A percentile compares a stretch with the other conserved stretches of the same genome.
phyloP scores from a whole-genome alignment of 2,888 invertebrate genomes.

The Tipula lateralis region DNA sequence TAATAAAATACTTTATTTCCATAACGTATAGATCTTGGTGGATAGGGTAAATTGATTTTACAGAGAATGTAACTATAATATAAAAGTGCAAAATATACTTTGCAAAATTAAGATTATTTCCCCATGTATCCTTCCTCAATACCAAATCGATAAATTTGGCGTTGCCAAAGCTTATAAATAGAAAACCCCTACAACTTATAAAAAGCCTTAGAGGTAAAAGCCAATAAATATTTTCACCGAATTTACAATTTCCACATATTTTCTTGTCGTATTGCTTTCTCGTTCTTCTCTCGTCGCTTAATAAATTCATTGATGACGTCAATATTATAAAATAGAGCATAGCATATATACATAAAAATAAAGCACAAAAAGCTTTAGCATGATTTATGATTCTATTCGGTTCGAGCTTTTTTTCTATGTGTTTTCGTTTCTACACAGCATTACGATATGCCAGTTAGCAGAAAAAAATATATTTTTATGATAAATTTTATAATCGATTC shows the following conservation, averaged over 20 bases:
- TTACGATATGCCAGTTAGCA: slow-evolving; percentile 19
- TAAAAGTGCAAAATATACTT: no score
- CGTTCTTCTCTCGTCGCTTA: not conserved
- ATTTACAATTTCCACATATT: not conserved
- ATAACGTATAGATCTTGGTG: no score
- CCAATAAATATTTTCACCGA: slow-evolving; percentile 11
- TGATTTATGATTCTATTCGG: not conserved
- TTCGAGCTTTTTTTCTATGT: not conserved
- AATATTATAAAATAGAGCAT: slow-evolving; percentile 19
- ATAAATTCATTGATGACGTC: slow-evolving; percentile 24
- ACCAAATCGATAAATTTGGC: not conserved
- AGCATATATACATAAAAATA: slow-evolving; percentile 13
- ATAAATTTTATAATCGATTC: not conserved
- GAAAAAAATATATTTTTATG: not conserved
- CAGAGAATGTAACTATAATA: no score
- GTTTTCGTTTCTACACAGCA: not conserved
- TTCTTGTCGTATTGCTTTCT: not conserved
- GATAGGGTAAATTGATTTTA: no score
- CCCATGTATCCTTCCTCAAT: not conserved
- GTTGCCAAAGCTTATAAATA: not conserved
- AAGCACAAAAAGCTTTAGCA: slow-evolving; percentile 15
- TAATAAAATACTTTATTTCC: no score
- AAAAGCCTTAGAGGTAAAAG: slow-evolving; percentile 1
- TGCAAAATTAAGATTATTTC: no score
- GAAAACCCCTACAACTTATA: not conserved